Evolutionary conservation across 2,113 vertebrate species (phyloP).

Genomic region (Camelus dromedarius): DNA sequence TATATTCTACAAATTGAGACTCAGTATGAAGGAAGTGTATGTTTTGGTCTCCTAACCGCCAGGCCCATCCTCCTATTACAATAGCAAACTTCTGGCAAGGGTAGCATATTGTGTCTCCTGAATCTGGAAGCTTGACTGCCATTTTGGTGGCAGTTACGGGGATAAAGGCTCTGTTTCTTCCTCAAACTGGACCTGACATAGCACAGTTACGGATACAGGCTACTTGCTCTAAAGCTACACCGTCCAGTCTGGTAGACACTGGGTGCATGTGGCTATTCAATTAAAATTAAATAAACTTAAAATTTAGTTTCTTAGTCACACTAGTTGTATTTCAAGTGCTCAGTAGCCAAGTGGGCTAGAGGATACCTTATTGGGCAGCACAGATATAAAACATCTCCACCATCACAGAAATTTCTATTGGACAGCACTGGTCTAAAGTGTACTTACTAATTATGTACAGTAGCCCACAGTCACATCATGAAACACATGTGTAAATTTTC

Average conservation of each 20-base stretch:
- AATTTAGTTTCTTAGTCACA: not conserved
- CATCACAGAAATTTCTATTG: not conserved
- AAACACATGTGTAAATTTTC: not conserved
- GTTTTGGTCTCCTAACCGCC: not conserved
- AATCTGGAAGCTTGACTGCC: not conserved
- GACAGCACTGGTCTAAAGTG: not conserved
- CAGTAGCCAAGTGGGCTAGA: not conserved
- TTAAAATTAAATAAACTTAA: not conserved
- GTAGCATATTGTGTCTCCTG: not conserved
- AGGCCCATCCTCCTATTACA: not conserved
- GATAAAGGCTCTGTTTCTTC: not conserved
- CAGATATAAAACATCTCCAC: not conserved
- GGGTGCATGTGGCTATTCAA: not conserved
- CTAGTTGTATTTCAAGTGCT: not conserved
- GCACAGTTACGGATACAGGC: not conserved
- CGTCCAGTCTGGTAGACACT: not conserved
- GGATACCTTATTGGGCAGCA: not conserved
- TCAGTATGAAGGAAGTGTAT: not conserved
- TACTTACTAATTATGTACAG: not conserved
- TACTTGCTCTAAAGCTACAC: not conserved
- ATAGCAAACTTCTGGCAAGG: not conserved
- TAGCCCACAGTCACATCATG: not conserved
- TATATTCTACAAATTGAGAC: not conserved
- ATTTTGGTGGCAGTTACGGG: not conserved
- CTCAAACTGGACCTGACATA: not conserved